Percentiles rank a stretch among this genome's conserved stretches.
phyloP scores from a whole-genome alignment of 2,888 invertebrate genomes.

The Rhogogaster chlorosoma region DNA sequence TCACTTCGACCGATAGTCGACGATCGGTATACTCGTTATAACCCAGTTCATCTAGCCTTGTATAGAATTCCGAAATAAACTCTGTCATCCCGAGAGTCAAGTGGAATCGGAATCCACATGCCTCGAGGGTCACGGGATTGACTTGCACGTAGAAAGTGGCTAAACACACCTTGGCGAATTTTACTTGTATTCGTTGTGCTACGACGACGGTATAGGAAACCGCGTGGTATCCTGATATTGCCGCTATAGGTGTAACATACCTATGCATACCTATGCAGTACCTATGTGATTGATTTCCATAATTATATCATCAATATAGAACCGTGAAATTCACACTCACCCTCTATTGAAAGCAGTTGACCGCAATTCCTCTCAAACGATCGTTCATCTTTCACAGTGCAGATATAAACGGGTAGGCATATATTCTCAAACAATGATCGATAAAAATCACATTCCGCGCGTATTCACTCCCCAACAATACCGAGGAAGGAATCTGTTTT shows the following conservation, averaged over 20 bases:
- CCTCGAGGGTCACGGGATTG: background rate
- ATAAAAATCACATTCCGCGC: background rate
- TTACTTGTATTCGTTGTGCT: background rate
- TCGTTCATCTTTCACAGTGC: background rate
- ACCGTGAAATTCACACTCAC: background rate
- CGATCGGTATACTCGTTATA: background rate
- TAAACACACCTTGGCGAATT: background rate
- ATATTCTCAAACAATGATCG: background rate
- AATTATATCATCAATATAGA: background rate
- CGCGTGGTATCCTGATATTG: background rate
- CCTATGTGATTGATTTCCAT: background rate
- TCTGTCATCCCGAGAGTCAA: background rate
- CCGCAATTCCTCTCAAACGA: background rate
- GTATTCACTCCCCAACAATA: background rate
- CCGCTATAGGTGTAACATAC: background rate
- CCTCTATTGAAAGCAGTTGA: background rate
- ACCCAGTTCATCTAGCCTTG: background rate
- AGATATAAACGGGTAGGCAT: background rate
- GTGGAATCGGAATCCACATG: background rate
- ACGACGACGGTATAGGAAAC: background rate
- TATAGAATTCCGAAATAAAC: slow-evolving; percentile 4
- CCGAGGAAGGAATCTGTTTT: background rate
- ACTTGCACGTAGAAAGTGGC: slow-evolving; percentile 22
- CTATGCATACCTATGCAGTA: too few relatives aligned
- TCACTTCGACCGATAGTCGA: background rate